phyloP scores from a whole-genome alignment of 1,140 invertebrate genomes.

The Cardiocondyla obscurior region DNA sequence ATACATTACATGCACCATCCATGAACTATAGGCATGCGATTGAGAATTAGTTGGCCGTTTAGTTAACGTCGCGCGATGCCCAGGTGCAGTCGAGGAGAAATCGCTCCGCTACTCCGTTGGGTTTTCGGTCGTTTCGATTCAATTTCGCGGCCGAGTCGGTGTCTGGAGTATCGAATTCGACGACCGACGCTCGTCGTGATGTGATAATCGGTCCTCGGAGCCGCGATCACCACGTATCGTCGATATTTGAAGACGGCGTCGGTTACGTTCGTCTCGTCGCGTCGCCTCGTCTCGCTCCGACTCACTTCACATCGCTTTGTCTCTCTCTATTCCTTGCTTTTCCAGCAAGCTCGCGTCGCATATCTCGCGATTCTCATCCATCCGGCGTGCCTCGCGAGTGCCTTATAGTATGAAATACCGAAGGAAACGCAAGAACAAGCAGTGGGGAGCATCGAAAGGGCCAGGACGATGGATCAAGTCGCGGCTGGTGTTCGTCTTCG shows the following conservation, averaged over 20 bases:
- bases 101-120: not conserved
- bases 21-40: too few relatives aligned
- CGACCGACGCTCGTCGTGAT: not conserved
- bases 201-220: not conserved
- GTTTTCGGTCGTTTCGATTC: not conserved
- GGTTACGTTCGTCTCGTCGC: not conserved
- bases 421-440: too few relatives aligned
- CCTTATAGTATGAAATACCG: not conserved
- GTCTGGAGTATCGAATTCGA: not conserved
- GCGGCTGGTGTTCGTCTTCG: not conserved
- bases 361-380: not conserved
- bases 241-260: too few relatives aligned
- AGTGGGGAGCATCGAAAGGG: too few relatives aligned
- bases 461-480: not conserved
- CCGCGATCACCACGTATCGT: not conserved
- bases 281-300: too few relatives aligned
- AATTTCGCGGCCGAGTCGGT: not conserved
- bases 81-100: not conserved
- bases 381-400: not conserved
- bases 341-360: not conserved
- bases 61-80: not conserved
- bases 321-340: too few relatives aligned
- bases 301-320: too few relatives aligned
- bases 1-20: too few relatives aligned
- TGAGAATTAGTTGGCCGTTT: too few relatives aligned